phyloP scores from a whole-genome alignment of 2,113 vertebrate genomes.

The Megaceryle torquata region DNA sequence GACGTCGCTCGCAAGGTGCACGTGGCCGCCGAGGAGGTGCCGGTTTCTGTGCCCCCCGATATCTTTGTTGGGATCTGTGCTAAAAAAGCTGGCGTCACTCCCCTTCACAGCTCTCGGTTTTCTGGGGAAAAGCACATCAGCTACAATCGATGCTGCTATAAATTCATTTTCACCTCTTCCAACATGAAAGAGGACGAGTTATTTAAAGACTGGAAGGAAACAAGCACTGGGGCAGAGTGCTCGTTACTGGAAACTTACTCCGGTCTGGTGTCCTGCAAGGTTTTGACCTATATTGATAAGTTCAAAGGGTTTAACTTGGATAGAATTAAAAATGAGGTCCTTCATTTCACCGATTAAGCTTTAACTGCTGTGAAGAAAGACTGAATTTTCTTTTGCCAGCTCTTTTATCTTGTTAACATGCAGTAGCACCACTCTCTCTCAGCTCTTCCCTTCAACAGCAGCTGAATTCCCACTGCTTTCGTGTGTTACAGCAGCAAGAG shows the following conservation, averaged over 20 bases:
- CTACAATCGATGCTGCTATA: slow-evolving; percentile 91
- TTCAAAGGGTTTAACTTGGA: slow-evolving; percentile 71
- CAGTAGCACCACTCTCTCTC: neutral
- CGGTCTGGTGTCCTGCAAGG: slow-evolving; percentile 85
- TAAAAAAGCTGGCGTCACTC: slow-evolving; percentile 77
- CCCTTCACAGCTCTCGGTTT: slow-evolving; percentile 87
- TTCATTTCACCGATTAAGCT: slow-evolving; percentile 52
- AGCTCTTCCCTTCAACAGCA: neutral
- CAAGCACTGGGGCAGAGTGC: slow-evolving; percentile 71
- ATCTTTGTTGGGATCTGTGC: slow-evolving; percentile 86
- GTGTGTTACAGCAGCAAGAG: neutral
- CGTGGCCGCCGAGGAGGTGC: slow-evolving; percentile 71
- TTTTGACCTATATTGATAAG: slow-evolving; percentile 85
- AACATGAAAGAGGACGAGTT: slow-evolving; percentile 69
- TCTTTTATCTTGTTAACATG: neutral
- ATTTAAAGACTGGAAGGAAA: slow-evolving; percentile 80
- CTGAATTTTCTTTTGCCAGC: neutral
- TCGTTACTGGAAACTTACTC: slow-evolving; percentile 85
- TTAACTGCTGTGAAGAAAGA: neutral
- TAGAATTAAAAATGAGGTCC: slow-evolving; percentile 21
- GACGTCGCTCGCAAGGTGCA: slow-evolving; percentile 86
- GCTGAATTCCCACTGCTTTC: neutral
- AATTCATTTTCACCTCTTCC: slow-evolving; percentile 88
- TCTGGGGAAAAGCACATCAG: slow-evolving; percentile 83
- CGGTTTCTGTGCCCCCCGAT: slow-evolving; percentile 67